Base-by-base conservation (phyloP, 1,140 invertebrate species). In the Phthorimaea operculella region DNA sequence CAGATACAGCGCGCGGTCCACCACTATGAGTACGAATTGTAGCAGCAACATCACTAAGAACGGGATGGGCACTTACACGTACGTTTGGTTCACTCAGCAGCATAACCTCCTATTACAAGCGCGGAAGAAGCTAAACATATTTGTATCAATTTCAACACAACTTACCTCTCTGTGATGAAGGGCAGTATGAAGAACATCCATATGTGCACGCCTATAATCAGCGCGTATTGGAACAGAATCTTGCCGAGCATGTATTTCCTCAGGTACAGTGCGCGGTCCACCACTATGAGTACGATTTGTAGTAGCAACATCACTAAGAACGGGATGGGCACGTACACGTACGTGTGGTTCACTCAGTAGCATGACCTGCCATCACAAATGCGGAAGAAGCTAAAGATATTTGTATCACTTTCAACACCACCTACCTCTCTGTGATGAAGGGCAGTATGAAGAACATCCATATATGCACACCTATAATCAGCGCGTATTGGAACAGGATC, bases 381-480 rank as follows among this genome's bases (percentile, higher is more conserved):
- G n/a, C n/a, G n/a, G n/a, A n/a, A n/a, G n/a, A n/a, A n/a, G n/a
- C n/a, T n/a, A n/a, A n/a, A n/a, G n/a, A n/a, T n/a, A n/a, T 28
- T 28, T 28, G 21, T 28, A n/a, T n/a, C n/a, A n/a, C n/a, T 28
- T 28, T 28, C 2, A 28, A 28, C 33, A 16, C 14, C 17, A 51
- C 68, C 68, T 85, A 96, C 95, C 94, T 93, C 73, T 96, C 94
- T 12, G 97, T 99, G 8, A 98, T 92, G 18, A 91, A 91, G 0
- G 98, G 98, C 53, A 99, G 88, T 52, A 98, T 89, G 62, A 99
- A 96, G 85, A 99, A 99, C 90, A 99, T 95, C 96, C 97, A 99
- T 47, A 97, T 89, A 76, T 99, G 98, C 33, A 99, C 90, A 21
- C 96, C 90, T 33, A 98, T 89, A n/a, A 99, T 93, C 7, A 98